Evolutionary conservation across 2,888 invertebrate genomes (phyloP).

Genomic region (Tuberolachnus salignus): DNA sequence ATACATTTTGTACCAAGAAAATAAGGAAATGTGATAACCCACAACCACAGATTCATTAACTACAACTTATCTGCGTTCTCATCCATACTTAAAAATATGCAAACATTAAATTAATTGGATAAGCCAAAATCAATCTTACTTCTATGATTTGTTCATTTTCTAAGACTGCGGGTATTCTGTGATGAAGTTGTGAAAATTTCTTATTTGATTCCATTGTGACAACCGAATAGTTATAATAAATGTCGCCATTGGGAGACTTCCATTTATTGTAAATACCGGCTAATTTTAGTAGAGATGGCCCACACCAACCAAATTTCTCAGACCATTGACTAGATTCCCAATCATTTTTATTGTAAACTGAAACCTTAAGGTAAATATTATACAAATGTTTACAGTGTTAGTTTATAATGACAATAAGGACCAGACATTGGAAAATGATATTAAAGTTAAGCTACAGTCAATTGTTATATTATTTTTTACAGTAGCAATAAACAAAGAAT

Average conservation of each 20-base stretch:
- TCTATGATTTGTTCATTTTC: conserved; percentile 71
- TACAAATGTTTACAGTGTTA: neutral
- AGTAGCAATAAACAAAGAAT: neutral
- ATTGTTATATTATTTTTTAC: neutral
- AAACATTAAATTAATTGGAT: neutral
- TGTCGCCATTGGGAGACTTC: conserved; percentile 65
- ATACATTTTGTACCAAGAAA: neutral
- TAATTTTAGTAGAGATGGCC: conserved; percentile 72
- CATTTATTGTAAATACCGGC: conserved; percentile 79
- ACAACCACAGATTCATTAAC: too few species aligned
- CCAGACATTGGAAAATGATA: too few species aligned
- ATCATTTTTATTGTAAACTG: conserved; percentile 67
- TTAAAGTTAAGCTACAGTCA: too few species aligned
- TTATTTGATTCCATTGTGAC: conserved; percentile 78
- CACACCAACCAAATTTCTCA: conserved; percentile 68
- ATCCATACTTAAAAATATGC: neutral
- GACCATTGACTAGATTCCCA: conserved; percentile 66
- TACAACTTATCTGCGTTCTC: too few species aligned
- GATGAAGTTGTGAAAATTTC: conserved; percentile 75
- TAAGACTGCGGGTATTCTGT: conserved; percentile 81
- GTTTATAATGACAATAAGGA: neutral
- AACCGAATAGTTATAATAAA: conserved; percentile 77
- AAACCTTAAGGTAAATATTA: conserved; percentile 59
- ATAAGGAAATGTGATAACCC: too few species aligned
- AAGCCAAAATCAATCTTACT: conserved; percentile 63